Evolutionary conservation across 2,113 vertebrate species (phyloP).

Genomic region (Hippocampus abdominalis): DNA sequence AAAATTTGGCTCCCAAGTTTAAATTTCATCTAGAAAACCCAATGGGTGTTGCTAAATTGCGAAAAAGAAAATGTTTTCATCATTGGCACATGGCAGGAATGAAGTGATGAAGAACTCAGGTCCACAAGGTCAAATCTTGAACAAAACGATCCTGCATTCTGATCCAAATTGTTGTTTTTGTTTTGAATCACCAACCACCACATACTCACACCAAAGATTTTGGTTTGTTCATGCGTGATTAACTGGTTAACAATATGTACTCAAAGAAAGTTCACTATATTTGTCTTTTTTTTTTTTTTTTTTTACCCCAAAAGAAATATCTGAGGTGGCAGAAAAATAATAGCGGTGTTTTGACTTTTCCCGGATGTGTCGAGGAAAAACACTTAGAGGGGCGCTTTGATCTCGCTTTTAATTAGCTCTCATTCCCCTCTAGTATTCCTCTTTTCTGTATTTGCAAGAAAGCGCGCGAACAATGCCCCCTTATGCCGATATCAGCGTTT

Average conservation of each 20-base stretch:
- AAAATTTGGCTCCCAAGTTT: too few species aligned
- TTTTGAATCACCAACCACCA: not conserved
- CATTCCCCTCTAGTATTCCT: constrained; percentile 74
- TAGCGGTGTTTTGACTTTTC: constrained; percentile 69
- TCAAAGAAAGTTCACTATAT: constrained; percentile 71
- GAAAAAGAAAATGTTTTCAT: not conserved
- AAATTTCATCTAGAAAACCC: too few species aligned
- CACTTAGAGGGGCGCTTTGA: constrained; percentile 74
- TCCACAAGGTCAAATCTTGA: too few species aligned
- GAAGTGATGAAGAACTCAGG: too few species aligned
- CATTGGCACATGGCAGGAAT: too few species aligned
- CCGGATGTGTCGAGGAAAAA: constrained; percentile 73
- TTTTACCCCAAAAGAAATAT: constrained; percentile 60
- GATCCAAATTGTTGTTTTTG: too few species aligned
- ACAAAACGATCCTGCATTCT: too few species aligned
- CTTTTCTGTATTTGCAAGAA: constrained; percentile 76
- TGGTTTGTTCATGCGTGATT: constrained; percentile 43
- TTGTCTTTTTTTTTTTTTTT: constrained; percentile 50
- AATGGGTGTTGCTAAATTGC: not conserved
- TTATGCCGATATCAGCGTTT: constrained; percentile 74
- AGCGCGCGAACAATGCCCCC: constrained; percentile 68
- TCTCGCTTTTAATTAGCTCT: constrained; percentile 75
- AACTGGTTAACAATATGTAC: constrained; percentile 72
- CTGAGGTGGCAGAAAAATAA: constrained; percentile 73
- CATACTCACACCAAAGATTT: constrained; percentile 15